A percentile compares a stretch with the other conserved stretches of the same genome.
phyloP scores from a whole-genome alignment of 2,888 invertebrate genomes.

The Argynnis bischoffii region DNA sequence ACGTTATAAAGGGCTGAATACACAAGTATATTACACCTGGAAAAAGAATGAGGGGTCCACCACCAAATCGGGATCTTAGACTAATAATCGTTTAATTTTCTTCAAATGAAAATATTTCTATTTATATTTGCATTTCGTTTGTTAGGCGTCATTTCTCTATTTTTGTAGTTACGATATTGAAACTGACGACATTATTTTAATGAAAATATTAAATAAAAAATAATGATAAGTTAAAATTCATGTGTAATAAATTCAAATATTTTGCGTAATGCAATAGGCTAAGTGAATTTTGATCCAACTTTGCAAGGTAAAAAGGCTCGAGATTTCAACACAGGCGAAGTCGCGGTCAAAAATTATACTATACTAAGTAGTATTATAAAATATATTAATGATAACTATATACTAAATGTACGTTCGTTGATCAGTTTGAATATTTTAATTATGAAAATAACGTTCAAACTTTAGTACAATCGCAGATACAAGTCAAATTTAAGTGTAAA shows the following conservation, averaged over 20 bases:
- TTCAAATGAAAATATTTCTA: background rate
- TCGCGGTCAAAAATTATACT: background rate
- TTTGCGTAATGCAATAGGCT: background rate
- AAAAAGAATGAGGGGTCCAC: too few species aligned
- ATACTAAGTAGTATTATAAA: conserved; percentile 11
- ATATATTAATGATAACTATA: conserved; percentile 2
- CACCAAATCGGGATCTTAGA: too few species aligned
- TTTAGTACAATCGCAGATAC: conserved; percentile 54
- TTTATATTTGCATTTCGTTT: background rate
- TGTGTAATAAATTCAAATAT: background rate
- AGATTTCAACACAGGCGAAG: background rate
- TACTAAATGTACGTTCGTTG: conserved; percentile 22
- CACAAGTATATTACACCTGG: too few species aligned
- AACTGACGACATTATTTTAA: conserved; percentile 15
- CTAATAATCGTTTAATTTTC: too few species aligned
- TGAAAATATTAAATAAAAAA: background rate
- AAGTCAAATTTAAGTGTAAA: conserved; percentile 23
- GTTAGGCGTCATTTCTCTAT: conserved; percentile 10
- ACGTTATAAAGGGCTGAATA: too few species aligned
- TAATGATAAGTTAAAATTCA: background rate
- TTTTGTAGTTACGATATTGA: conserved; percentile 19
- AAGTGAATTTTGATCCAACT: background rate
- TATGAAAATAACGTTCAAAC: conserved; percentile 42
- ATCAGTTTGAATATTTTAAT: conserved; percentile 46
- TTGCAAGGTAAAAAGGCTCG: too few species aligned